Base-by-base conservation (phyloP, 2,888 invertebrate species). In the Clunio marinus region DNA sequence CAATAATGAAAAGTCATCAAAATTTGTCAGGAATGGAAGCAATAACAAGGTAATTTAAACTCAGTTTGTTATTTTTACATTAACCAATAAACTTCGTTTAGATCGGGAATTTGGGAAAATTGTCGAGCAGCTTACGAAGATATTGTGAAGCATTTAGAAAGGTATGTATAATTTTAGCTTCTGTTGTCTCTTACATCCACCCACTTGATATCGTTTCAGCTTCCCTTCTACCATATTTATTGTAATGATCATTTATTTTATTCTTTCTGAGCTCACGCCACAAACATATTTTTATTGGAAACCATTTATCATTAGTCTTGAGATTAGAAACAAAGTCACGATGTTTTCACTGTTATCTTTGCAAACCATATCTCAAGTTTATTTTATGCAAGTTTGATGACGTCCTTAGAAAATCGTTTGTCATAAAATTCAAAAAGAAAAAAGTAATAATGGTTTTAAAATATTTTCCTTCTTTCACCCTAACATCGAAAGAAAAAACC, bases 81-180 rank as follows among this genome's bases (percentile, higher is more conserved):
- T 24, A 35, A 57, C 28, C 13, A 13, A 28, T 65, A 10, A 35
- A 37, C 57, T 59, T 7, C 59, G 83, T 80, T 73, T 83, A 88
- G 88, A 80, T 89, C 91, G 78, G 91, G 91, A 75, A 91, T 93
- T 78, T 93, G 93, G 93, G 93, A 94, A 83, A 93, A 93, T 82
- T 93, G 93, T 83, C 86, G 93, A 81, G 93, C 93, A 72, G 93
- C 93, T 74, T 94, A 94, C 81, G 94, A 93, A 82, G 93, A 94
- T 81, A 93, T 94, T 80, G 93, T 93, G 74, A 94, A 93, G 83
- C 93, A 93, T 80, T 86, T 94, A 78, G 93, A 93, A 85, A 91
- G 94, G 89, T 92, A 87, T 83, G 88, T n/a, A n/a, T n/a, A n/a
- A 80, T 58, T 24, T 8, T 55, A n/a, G 32, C 32, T 46, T 46